phyloP scores from a whole-genome alignment of 2,797 vertebrate genomes.

The Sebastes iracundus region DNA sequence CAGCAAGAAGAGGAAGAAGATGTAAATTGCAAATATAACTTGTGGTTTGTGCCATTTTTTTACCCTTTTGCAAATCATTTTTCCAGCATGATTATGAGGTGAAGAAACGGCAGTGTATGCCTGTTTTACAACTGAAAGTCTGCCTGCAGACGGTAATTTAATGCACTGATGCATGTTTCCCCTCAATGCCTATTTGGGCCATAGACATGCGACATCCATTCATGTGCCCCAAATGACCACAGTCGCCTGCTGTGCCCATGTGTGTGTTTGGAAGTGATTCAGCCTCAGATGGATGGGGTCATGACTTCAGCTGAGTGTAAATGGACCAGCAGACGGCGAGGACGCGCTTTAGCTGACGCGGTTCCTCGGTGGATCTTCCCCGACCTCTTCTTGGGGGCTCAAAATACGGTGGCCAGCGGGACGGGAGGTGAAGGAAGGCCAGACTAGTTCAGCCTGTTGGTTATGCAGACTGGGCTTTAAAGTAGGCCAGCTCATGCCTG shows the following conservation, averaged over 20 bases:
- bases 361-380: constrained; percentile 16
- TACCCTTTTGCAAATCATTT: not conserved
- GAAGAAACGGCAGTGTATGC: constrained; percentile 5
- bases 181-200: constrained; percentile 55
- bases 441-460: constrained; percentile 63
- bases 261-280: constrained; percentile 20
- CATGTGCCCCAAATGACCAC: constrained; percentile 47
- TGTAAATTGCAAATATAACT: constrained; percentile 10
- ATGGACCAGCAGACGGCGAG: constrained; percentile 21
- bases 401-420: constrained; percentile 10
- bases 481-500: constrained; percentile 80
- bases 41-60: constrained; percentile 13
- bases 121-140: constrained; percentile 30
- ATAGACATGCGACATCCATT: constrained; percentile 13
- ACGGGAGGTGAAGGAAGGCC: constrained; percentile 37
- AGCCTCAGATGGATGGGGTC: constrained; percentile 55
- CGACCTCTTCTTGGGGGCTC: not conserved
- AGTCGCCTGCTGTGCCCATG: constrained; percentile 29
- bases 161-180: constrained; percentile 53
- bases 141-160: constrained; percentile 47
- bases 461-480: constrained; percentile 62
- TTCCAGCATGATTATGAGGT: constrained; percentile 11
- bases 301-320: constrained; percentile 29
- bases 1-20: not conserved
- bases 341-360: constrained; percentile 11